Evolutionary conservation across 2,888 invertebrate genomes (phyloP), one percentile per base, ranked within the genome.

Genomic region (Ophion slaviceki): DNA sequence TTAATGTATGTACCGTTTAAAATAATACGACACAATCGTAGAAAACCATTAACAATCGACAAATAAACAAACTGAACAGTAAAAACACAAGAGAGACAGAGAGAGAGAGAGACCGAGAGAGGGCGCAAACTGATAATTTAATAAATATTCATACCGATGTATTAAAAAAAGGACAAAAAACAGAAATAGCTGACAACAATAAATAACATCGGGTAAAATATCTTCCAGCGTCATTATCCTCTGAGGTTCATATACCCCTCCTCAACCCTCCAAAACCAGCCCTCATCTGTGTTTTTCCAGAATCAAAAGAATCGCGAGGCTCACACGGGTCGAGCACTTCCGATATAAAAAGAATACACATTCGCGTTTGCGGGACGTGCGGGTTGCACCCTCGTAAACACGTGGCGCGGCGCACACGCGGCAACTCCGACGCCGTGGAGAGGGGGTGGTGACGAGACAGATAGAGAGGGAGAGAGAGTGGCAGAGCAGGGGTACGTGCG

Each of bases 341-440:
- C 75, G 79, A 66, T 80, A 71, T 76, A 84, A 66, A 75, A 74
- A 20, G n/a, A 62, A 36, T 45, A 32, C 20, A 32, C 24, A 32
- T 53, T 61, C 20, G 67, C 45, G 67, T 57, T 75, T 57, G 67
- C 64, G 80, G 62, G 82, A 74, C 72, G 83, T 72, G 68, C 67
- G 74, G 77, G 36, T 57, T 86, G 83, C 87, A 88, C 83, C 83
- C 86, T 86, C 82, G 88, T 87, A 87, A 90, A 91, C 91, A 92
- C 92, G 92, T 92, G 91, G 92, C 90, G 88, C 88, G 88, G 90
- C 90, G 90, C 90, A 88, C 92, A 89, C 92, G 90, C 90, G 89
- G 89, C 87, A 86, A 70, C 85, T 85, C 85, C 85, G 70, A 24
- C 78, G 77, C 64, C 82, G 57, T 28, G 68, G 62, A 83, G 83